A percentile compares a stretch with the other conserved stretches of the same genome.
These are phyloP conservation scores for Trachymyrmex cornetzi DNA, from an alignment of 1,140 invertebrate genomes.

Conservation along the genomic window DNA sequence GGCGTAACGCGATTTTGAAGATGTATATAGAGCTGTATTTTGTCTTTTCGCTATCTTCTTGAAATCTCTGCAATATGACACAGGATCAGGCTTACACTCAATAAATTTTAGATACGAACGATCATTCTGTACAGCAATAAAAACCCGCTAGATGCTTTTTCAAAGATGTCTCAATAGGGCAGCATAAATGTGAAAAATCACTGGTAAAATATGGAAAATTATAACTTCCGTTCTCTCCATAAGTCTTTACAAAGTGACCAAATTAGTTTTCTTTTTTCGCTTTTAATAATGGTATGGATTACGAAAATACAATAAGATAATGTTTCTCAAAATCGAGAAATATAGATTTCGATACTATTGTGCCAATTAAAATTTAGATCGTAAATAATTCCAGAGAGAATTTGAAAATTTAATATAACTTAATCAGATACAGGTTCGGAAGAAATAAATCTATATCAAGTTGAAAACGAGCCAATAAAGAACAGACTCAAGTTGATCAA, in stretches of 20 bases:
- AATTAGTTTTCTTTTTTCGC: background rate
- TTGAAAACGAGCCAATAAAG: too few species aligned
- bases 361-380: background rate
- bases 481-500: too few species aligned
- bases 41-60: slow-evolving; percentile 8
- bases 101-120: slow-evolving; percentile 66
- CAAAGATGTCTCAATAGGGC: slow-evolving; percentile 6
- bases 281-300: slow-evolving; percentile 3
- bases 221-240: background rate
- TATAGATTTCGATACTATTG: background rate
- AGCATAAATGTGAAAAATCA: slow-evolving; percentile 16
- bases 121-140: slow-evolving; percentile 35
- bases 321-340: background rate
- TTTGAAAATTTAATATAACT: background rate
- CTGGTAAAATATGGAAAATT: slow-evolving; percentile 45
- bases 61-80: slow-evolving; percentile 18
- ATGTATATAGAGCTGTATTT: background rate
- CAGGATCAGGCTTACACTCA: slow-evolving; percentile 22
- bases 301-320: background rate
- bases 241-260: background rate
- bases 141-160: slow-evolving; percentile 9
- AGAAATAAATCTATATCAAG: too few species aligned
- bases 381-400: background rate
- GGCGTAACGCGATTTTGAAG: slow-evolving; percentile 31
- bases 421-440: too few species aligned